phyloP scores from a whole-genome alignment of 1,140 invertebrate species.

The Melipona quadrifasciata region DNA sequence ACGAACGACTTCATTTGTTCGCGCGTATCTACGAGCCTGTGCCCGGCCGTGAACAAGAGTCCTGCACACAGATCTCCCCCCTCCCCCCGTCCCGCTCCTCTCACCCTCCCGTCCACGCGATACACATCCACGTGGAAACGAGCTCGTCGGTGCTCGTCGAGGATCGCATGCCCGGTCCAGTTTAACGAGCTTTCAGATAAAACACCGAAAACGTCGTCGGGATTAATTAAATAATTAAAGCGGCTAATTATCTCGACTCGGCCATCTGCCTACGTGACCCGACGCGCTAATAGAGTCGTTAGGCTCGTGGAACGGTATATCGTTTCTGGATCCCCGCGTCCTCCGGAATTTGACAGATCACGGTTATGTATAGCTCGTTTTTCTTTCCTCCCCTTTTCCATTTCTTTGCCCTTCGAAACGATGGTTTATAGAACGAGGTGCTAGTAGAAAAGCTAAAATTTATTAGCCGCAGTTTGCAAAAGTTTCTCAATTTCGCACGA shows the following conservation, averaged over 20 bases:
- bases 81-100: no score
- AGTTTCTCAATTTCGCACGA: no score
- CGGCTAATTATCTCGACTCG: constrained; percentile 73
- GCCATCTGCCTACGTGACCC: constrained; percentile 32
- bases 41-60: not conserved
- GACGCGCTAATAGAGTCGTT: constrained; percentile 22
- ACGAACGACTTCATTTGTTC: constrained; percentile 51
- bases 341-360: not conserved
- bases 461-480: no score
- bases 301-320: constrained; percentile 9
- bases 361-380: not conserved
- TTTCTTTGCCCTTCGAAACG: not conserved
- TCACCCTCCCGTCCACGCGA: no score
- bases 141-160: not conserved
- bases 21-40: constrained; percentile 36
- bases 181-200: constrained; percentile 80
- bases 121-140: not conserved
- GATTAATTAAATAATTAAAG: constrained; percentile 81
- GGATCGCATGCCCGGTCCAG: constrained; percentile 32
- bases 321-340: no score
- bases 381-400: rapidly evolving
- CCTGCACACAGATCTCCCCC: not conserved
- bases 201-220: constrained; percentile 74
- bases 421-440: not conserved
- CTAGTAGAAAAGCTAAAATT: no score